These are phyloP conservation scores for Okapia johnstoni DNA, from an alignment of 2,113 vertebrate species.

Conservation along the genomic window DNA sequence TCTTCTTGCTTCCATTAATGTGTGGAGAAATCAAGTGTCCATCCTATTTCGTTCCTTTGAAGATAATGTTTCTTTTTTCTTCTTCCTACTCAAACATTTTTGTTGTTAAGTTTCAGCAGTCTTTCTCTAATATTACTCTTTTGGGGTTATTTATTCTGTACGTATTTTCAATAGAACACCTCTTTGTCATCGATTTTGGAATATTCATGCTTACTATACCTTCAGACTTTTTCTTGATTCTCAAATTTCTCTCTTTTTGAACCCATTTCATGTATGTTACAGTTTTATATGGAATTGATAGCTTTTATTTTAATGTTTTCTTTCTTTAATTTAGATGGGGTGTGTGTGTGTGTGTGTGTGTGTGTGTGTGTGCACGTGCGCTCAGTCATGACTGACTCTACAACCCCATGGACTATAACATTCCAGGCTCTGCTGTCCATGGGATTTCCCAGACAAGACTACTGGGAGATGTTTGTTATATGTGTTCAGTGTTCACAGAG, in stretches of 20 bases:
- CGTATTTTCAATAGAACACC: background rate
- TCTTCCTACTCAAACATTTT: background rate
- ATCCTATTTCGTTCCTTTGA: background rate
- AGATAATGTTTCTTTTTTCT: background rate
- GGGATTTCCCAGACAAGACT: background rate
- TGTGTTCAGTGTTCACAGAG: background rate
- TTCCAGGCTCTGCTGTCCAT: background rate
- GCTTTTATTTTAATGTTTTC: background rate
- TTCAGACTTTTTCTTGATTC: background rate
- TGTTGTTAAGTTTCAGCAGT: background rate
- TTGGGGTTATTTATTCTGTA: background rate
- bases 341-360: background rate
- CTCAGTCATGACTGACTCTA: background rate
- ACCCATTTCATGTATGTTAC: background rate
- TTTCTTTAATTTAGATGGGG: background rate
- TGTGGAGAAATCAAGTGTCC: background rate
- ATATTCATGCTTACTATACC: background rate
- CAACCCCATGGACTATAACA: background rate
- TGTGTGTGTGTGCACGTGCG: rapidly evolving
- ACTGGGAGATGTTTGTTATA: background rate
- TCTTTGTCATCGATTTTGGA: background rate
- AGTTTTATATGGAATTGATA: background rate
- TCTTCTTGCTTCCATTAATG: background rate
- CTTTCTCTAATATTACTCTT: background rate
- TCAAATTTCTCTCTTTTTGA: background rate